Evolutionary conservation across 2,113 vertebrate genomes (phyloP).

Genomic region (Craseonycteris thonglongyai): DNA sequence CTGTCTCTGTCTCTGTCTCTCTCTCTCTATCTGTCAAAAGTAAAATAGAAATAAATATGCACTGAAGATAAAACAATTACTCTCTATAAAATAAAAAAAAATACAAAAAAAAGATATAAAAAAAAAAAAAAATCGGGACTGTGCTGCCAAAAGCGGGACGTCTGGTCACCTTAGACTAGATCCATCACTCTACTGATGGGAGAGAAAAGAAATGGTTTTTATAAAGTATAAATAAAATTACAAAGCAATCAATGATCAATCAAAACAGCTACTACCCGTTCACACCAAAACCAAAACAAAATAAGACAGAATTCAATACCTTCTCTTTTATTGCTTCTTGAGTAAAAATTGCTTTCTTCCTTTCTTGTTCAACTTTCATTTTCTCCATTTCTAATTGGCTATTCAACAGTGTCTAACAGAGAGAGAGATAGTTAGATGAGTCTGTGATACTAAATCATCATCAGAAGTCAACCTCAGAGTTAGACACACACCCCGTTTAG

Average conservation of each 20-base stretch:
- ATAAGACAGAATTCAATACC: constrained; percentile 78
- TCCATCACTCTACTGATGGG: not conserved
- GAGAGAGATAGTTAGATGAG: constrained; percentile 6
- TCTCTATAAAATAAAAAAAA: too few species aligned
- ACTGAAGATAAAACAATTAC: too few species aligned
- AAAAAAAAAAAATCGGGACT: too few species aligned
- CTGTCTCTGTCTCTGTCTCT: too few species aligned
- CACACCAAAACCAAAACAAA: not conserved
- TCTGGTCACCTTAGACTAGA: too few species aligned
- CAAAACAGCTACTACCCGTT: not conserved
- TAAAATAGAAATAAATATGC: too few species aligned
- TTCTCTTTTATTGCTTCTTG: constrained; percentile 96
- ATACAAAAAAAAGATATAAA: too few species aligned
- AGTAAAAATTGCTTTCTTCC: constrained; percentile 91
- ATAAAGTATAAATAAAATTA: not conserved
- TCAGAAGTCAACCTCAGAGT: not conserved
- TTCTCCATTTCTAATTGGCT: constrained; percentile 99
- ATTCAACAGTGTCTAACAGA: constrained; percentile 83
- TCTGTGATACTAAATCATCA: not conserved
- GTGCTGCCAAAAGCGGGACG: too few species aligned
- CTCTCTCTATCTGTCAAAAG: too few species aligned
- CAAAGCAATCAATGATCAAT: not conserved
- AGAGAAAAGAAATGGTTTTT: not conserved
- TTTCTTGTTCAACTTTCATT: constrained; percentile 98
- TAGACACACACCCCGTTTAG: too few species aligned